These are phyloP conservation scores for Apis florea DNA, from an alignment of 1,140 invertebrate species.

Conservation along the genomic window DNA sequence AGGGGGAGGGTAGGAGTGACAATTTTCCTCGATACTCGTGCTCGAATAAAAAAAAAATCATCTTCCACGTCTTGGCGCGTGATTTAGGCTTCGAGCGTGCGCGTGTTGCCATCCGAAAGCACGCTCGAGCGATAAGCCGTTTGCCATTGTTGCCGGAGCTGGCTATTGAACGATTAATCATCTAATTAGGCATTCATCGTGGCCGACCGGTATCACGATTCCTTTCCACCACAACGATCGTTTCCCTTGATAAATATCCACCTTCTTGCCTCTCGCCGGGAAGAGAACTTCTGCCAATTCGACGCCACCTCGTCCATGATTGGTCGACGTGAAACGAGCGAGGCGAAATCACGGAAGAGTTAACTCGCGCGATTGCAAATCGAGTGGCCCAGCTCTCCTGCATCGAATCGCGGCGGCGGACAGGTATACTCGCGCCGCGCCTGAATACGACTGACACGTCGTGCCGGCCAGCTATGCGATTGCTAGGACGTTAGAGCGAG, in stretches of 20 bases:
- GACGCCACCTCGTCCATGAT: conserved; percentile 27
- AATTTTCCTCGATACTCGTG: conserved; percentile 13
- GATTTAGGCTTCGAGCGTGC: background rate
- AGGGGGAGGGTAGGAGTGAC: too few relatives aligned
- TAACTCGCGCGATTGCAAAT: conserved; percentile 23
- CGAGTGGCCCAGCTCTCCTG: background rate
- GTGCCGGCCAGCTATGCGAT: conserved; percentile 36
- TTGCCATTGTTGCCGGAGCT: conserved; percentile 60
- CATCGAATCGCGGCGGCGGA: conserved; percentile 16
- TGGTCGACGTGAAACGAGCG: conserved; percentile 14
- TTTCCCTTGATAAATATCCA: conserved; percentile 61
- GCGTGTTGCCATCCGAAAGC: conserved; percentile 65
- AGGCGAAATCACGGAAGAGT: conserved; percentile 3
- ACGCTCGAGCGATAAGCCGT: conserved; percentile 69
- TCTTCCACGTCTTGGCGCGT: background rate
- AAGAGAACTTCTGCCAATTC: conserved; percentile 18
- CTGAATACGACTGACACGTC: conserved; percentile 59
- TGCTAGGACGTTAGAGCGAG: conserved; percentile 6
- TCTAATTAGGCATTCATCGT: conserved; percentile 70
- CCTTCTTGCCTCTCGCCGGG: conserved; percentile 9
- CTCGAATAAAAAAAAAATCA: background rate
- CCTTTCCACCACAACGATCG: conserved; percentile 37
- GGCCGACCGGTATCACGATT: conserved; percentile 36
- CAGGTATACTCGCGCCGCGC: conserved; percentile 36
- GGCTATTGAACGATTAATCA: conserved; percentile 75